These are phyloP conservation scores for Mormyrus hasselquistii DNA, from an alignment of 2,797 vertebrate genomes.

Conservation along the genomic window DNA sequence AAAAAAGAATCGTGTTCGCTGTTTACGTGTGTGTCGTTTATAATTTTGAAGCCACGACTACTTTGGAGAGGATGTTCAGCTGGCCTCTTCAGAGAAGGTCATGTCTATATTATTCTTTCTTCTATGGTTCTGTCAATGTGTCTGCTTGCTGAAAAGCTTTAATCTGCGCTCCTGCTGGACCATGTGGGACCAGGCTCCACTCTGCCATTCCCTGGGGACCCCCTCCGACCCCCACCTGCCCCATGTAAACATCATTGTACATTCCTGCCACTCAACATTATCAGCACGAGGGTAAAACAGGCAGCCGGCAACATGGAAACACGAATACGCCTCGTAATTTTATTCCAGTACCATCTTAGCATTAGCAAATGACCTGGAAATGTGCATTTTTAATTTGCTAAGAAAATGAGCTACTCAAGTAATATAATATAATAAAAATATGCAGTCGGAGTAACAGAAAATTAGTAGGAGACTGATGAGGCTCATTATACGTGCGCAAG, in stretches of 20 bases:
- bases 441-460: neutral
- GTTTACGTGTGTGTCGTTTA: neutral
- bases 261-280: slow-evolving; percentile 35
- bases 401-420: neutral
- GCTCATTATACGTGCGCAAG: neutral
- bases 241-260: slow-evolving; percentile 58
- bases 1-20: neutral
- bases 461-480: neutral
- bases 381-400: neutral
- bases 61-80: slow-evolving; percentile 53
- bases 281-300: slow-evolving; percentile 33
- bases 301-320: neutral
- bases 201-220: slow-evolving; percentile 40
- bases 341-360: neutral
- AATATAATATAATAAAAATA: neutral
- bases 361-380: slow-evolving; percentile 4
- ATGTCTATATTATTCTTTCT: slow-evolving; percentile 64
- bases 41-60: neutral
- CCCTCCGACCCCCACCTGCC: neutral
- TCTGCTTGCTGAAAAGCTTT: slow-evolving; percentile 58
- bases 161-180: slow-evolving; percentile 61
- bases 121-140: slow-evolving; percentile 54
- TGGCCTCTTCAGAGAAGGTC: slow-evolving; percentile 69
- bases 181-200: slow-evolving; percentile 62
- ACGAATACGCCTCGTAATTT: neutral